Conservation (phyloP, 2,888 invertebrate genomes). For the Rhyacophila evoluta region DNA sequence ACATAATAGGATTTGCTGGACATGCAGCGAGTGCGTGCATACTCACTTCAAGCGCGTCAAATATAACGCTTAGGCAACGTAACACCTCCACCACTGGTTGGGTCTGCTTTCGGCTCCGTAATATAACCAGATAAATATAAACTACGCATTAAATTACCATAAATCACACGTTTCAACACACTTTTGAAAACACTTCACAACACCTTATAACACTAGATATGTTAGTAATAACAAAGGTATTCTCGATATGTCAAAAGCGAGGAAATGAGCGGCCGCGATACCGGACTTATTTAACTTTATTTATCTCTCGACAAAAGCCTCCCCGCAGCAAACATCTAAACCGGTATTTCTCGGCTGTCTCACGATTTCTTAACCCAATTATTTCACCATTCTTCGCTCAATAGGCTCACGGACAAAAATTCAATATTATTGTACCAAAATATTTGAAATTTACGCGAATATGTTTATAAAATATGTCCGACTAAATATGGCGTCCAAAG, state of each 20-base stretch:
- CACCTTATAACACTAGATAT: background rate
- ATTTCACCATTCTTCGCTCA: conserved; percentile 37
- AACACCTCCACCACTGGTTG: conserved; percentile 20
- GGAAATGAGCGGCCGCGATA: conserved; percentile 62
- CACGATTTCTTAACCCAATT: conserved; percentile 56
- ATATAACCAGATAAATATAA: conserved; percentile 46
- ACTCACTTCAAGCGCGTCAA: conserved; percentile 29
- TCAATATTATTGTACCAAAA: conserved; percentile 67
- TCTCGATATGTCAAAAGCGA: conserved; percentile 67
- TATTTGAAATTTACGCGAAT: conserved; percentile 73
- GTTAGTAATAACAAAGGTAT: conserved; percentile 9
- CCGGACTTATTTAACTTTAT: conserved; percentile 67
- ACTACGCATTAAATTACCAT: conserved; percentile 62
- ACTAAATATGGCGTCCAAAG: conserved; percentile 80
- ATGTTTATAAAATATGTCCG: conserved; percentile 83
- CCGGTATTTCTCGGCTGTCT: conserved; percentile 66
- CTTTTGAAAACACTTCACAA: conserved; percentile 55
- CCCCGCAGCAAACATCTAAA: conserved; percentile 67
- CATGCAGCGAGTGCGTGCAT: background rate
- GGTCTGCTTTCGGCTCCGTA: conserved; percentile 3
- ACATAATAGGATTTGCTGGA: background rate
- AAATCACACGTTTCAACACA: conserved; percentile 62
- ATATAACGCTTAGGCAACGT: conserved; percentile 44
- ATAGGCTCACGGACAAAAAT: conserved; percentile 66
- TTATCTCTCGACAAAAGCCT: conserved; percentile 70